Evolutionary conservation across 2,113 vertebrate species (phyloP), one percentile per base, ranked within the genome.

Genomic region (Mesocricetus auratus): DNA sequence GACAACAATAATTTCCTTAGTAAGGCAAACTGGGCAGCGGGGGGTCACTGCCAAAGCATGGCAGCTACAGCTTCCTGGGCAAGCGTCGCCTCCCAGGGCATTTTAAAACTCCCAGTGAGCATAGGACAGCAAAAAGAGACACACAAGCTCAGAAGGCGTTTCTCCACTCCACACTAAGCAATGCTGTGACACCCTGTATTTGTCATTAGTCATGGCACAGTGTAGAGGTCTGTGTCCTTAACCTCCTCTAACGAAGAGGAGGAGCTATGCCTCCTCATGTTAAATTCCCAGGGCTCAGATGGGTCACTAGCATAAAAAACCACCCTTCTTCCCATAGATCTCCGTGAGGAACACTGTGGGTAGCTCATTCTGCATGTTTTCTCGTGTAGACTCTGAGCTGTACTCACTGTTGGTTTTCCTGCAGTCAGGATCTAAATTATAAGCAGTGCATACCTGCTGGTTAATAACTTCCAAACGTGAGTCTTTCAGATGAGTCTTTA

Each of bases 381-480:
- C 26, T 93, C 19, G 89, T 86, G 74, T 0, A 83, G 6, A 71
- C 10, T 16, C 73, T 68, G 19, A 88, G 11, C 58, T 82, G 78
- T 83, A 86, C 91, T 39, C 60, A 68, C 56, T 50, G 1, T 53
- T 75, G 73, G 2, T 75, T 5, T 17, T 7, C 62, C 39, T 36
- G 15, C 66, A 91, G 26, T 13, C 26, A 1, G 16, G 24, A 77
- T 9, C 31, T 94, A 82, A 68, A 78, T 50, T 36, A 9, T 39
- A 86, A 77, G 94, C 93, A 93, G 86, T 95, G 77, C 94, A 62
- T 85, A 99, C 99, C 99, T 99, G 99, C 93, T 99, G 99, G 97
- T 99, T 99, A 97, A 99, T 99, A 89, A 99, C 98, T 98, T 99
- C 99, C 93, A 99, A 98, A 87, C 98, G 99, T 69, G 99, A 98